Evolutionary conservation across 1,140 invertebrate genomes (phyloP), one percentile per base, ranked within the genome.

Genomic region (Cephus cinctus): DNA sequence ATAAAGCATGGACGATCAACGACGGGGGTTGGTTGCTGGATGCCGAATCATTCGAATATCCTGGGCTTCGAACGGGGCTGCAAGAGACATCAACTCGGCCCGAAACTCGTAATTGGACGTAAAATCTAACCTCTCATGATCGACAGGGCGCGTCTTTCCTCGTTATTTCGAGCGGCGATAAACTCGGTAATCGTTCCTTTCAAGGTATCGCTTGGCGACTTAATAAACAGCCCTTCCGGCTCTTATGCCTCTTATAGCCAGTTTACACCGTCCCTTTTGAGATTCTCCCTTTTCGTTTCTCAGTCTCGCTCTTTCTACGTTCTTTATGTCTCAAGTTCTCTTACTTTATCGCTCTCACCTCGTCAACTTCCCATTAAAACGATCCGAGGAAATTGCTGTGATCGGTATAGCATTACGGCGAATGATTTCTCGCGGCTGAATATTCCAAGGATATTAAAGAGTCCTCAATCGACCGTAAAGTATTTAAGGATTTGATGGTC

Each of bases 101-200:
- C 6, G 2, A 36, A 43, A 23, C 25, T 31, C 20, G 30, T 59
- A 47, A 59, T 57, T 59, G 57, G 45, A 56, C 50, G 42, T 63
- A 62, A 63, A 62, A 46, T 61, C 49, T 53, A 44, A n/a, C 49
- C 59, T 57, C 59, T 43, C 57, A 55, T 50, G 51, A 63, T 54
- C 50, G 59, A 50, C 34, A 19, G 34, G 42, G n/a, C 21, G 27
- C 52, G n/a, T 54, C 51, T 54, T 47, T 39, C 21, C 21, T 6
- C n/a, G 1, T 4, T 23, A 20, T 9, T n/a, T 14, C 23, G 30
- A n/a, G 11, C 6, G 20, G 19, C 49, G 20, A 56, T 56, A 52
- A 56, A 46, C 5, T 25, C 41, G 35, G 36, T 45, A 56, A 56
- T 56, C 43, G 44, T 15, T 39, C 39, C n/a, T 53, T 43, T 53